These are phyloP conservation scores for Leptopilina myrica DNA, from an alignment of 2,888 invertebrate genomes.

Conservation along the genomic window DNA sequence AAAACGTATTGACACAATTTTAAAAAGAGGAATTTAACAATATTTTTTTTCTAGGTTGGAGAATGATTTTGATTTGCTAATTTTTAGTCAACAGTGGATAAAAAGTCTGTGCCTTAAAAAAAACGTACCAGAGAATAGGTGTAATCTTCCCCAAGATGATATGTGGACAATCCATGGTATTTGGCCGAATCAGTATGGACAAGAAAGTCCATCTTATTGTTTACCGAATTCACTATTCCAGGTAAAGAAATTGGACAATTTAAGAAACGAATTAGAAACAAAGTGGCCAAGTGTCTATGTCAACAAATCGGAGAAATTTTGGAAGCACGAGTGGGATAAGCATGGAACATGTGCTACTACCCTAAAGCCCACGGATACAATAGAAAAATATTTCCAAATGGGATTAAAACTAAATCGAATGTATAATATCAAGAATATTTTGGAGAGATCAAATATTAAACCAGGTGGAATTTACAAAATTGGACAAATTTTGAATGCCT, in stretches of 20 bases:
- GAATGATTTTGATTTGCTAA: too few relatives aligned
- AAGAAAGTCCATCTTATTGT: neutral
- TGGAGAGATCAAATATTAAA: neutral
- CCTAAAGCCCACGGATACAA: neutral
- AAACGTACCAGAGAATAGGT: constrained; percentile 80
- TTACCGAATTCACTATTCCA: neutral
- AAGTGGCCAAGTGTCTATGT: neutral
- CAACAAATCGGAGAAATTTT: neutral
- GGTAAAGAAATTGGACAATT: neutral
- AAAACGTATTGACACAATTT: too few relatives aligned
- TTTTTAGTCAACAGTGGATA: constrained; percentile 79
- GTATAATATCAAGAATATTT: neutral
- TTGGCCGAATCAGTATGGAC: constrained; percentile 85
- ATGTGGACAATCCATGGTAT: constrained; percentile 88
- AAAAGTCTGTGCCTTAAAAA: constrained; percentile 84
- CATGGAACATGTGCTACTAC: neutral
- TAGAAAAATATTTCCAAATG: neutral
- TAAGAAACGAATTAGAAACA: neutral
- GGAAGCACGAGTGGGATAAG: constrained; percentile 7
- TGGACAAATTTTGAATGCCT: neutral
- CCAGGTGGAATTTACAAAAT: neutral
- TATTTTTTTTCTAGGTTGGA: too few relatives aligned
- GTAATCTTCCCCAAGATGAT: constrained; percentile 81
- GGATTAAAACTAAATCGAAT: neutral
- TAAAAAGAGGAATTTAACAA: too few relatives aligned